Evolutionary conservation across 2,797 vertebrate species (phyloP), one percentile per base, ranked within the genome.

Genomic region (Clarias fuscus): DNA sequence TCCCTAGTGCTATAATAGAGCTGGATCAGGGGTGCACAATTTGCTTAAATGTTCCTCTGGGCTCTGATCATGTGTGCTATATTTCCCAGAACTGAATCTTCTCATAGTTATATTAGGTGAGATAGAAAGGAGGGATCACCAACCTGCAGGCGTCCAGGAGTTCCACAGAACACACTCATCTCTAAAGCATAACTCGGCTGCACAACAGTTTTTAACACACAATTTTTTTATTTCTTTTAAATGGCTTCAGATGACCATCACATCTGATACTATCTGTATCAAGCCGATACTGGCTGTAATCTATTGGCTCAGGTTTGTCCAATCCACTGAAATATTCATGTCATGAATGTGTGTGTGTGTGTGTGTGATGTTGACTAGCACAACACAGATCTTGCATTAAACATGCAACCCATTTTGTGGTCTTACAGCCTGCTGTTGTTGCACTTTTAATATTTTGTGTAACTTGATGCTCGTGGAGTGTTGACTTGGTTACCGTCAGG

Each of bases 321-420:
- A 82, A 13, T 30, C 17, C 53, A 77, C 53, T 82, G 30, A 82
- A 82, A 82, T 53, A 53, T 82, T 67, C 40, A 82, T 67, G 56
- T 40, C 30, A 79, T 79, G 76, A 40, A 48, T 5, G 7, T 62
- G 22, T 24, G 78, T 14, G 27, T 80, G 59, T 15, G 30, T 81
- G 48, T 53, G 48, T 53, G 48, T 53, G 61, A 81, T 43, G 61
- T 48, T 27, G 61, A 65, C 78, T 30, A 43, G 33, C 27, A 61
- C 20, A 5, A 65, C 40, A 48, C 40, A 27, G 17, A 27, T 65
- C 40, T 48, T 65, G 62, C 59, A 64, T 80, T 43, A 80, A 64
- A 64, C 61, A 62, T 64, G 18, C 13, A 81, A 11, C 7, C 1
- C 37, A 27, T 27, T 13, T 65, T 80, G 78, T 53, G 48, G 48